phyloP scores from a whole-genome alignment of 2,888 invertebrate species.

The Spilarctia lutea region DNA sequence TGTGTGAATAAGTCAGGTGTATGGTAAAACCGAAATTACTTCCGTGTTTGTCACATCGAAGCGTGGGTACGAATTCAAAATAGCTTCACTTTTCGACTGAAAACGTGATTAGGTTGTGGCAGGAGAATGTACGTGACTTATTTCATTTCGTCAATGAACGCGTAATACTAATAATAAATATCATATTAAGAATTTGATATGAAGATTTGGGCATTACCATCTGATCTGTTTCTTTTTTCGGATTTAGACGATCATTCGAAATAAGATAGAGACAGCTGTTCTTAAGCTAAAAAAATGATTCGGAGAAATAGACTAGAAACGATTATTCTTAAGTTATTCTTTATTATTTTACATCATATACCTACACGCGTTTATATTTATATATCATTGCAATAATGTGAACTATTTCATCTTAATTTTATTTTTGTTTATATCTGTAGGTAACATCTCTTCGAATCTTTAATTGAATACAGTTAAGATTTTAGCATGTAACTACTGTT shows the following conservation, averaged over 20 bases:
- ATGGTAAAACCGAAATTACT: neutral
- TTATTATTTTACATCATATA: too few species aligned
- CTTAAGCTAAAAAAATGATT: too few species aligned
- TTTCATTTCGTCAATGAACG: neutral
- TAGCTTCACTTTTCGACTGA: neutral
- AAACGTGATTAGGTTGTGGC: constrained; percentile 1
- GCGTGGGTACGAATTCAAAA: neutral
- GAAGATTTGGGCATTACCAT: neutral
- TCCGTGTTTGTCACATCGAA: neutral
- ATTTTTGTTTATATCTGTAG: too few species aligned
- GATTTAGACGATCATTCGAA: neutral
- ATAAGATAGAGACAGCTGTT: neutral
- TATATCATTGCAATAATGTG: too few species aligned
- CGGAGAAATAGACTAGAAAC: too few species aligned
- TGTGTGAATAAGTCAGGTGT: neutral
- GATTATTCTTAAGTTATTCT: too few species aligned
- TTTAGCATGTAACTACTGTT: too few species aligned
- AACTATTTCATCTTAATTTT: too few species aligned
- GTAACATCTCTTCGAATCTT: too few species aligned
- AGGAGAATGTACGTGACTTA: neutral
- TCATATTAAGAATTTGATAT: neutral
- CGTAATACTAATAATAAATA: neutral
- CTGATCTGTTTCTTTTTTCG: too few species aligned
- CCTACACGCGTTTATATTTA: too few species aligned
- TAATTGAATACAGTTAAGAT: too few species aligned